phyloP scores from a whole-genome alignment of 2,113 vertebrate genomes.

The Taxidea taxus region DNA sequence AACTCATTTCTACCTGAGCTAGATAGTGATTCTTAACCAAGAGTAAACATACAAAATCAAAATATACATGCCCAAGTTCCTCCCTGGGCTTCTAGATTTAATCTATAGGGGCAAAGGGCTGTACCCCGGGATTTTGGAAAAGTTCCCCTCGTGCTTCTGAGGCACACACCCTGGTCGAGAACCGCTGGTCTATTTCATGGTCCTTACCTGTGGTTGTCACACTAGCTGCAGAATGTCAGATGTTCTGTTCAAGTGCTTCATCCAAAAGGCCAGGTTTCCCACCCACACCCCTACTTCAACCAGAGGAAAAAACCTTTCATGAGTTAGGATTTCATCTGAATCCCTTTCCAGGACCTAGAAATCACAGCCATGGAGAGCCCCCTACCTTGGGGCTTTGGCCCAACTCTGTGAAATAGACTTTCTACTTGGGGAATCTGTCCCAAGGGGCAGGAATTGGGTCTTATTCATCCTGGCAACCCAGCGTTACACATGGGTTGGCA shows the following conservation, averaged over 20 bases:
- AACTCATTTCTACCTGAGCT: background rate
- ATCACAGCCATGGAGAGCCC: background rate
- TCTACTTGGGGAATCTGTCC: background rate
- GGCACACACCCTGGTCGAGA: background rate
- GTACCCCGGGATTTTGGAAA: background rate
- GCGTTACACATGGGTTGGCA: background rate
- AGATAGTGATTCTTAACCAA: background rate
- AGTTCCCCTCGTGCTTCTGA: background rate
- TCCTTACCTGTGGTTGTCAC: background rate
- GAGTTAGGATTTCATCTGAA: background rate
- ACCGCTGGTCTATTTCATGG: background rate
- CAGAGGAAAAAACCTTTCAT: background rate
- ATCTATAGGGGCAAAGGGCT: background rate
- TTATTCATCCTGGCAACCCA: background rate
- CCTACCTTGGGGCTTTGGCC: background rate
- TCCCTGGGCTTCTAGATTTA: background rate
- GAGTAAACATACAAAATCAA: background rate
- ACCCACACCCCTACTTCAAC: background rate
- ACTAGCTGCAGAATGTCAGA: background rate
- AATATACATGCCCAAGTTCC: background rate
- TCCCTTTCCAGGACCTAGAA: background rate
- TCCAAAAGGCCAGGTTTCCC: background rate
- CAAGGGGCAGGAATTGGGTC: background rate
- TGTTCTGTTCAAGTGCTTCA: background rate
- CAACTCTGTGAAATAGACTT: background rate